Evolutionary conservation across 2,797 vertebrate species (phyloP).

Genomic region (Megaceryle alcyon): DNA sequence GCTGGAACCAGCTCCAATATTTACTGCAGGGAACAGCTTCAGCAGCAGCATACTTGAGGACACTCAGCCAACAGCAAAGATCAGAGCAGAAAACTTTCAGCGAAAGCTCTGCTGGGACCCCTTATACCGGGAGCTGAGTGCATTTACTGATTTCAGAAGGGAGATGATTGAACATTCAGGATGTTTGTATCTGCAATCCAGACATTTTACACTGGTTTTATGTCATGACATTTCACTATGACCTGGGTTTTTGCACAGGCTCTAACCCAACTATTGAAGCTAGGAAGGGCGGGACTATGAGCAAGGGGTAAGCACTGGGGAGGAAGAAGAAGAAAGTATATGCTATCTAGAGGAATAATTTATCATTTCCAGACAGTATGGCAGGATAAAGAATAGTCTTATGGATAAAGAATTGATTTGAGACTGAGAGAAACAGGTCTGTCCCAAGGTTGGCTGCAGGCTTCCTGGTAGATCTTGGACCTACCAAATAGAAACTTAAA

Average conservation of each 20-base stretch:
- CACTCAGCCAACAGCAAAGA: rapidly evolving
- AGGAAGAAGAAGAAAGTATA: constrained; percentile 4
- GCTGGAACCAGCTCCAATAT: not conserved
- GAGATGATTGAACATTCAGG: not conserved
- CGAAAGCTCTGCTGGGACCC: not conserved
- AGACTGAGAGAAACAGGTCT: not conserved
- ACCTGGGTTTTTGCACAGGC: not conserved
- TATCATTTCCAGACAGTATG: constrained; percentile 8
- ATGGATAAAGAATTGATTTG: constrained; percentile 14
- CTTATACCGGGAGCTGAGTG: not conserved
- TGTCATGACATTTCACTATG: not conserved
- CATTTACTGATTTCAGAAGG: not conserved
- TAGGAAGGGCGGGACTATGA: not conserved
- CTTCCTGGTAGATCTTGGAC: not conserved
- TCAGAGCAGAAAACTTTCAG: not conserved
- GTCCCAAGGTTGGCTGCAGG: not conserved
- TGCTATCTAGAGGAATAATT: constrained; percentile 17
- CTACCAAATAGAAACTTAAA: not conserved
- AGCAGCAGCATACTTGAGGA: not conserved
- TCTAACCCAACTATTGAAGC: not conserved
- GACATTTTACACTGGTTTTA: not conserved
- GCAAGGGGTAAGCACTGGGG: not conserved
- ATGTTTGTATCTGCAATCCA: not conserved
- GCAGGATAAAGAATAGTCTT: constrained; percentile 30
- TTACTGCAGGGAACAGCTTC: not conserved